Evolutionary conservation across 1,140 invertebrate genomes (phyloP).

Genomic region (Spodoptera litura): DNA sequence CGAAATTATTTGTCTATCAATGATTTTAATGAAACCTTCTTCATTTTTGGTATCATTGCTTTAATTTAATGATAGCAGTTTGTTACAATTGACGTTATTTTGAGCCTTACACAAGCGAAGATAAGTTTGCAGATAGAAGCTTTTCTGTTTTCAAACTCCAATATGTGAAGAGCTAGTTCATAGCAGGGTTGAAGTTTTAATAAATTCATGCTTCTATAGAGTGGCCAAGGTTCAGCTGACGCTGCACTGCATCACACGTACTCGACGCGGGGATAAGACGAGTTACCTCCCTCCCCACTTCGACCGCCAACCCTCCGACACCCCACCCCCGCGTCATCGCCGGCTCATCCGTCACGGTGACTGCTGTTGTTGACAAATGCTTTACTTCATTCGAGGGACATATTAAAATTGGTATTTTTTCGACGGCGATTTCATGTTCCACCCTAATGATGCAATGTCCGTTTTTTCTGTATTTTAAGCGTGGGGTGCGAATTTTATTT

Average conservation of each 20-base stretch:
- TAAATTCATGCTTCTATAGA: constrained; percentile 7
- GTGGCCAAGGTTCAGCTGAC: constrained; percentile 32
- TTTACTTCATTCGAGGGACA: constrained; percentile 54
- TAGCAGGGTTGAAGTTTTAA: constrained; percentile 10
- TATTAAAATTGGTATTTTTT: constrained; percentile 57
- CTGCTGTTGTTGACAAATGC: constrained; percentile 65
- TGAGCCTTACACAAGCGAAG: too few species aligned
- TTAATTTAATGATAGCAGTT: too few species aligned
- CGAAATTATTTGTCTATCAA: too few species aligned
- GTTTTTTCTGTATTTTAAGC: background rate
- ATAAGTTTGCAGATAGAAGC: too few species aligned
- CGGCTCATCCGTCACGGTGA: constrained; percentile 62
- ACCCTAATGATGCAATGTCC: constrained; percentile 5
- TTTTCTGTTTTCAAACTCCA: too few species aligned
- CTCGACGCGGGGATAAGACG: constrained; percentile 42
- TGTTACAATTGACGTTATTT: too few species aligned
- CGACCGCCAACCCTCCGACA: constrained; percentile 16
- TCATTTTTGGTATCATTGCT: too few species aligned
- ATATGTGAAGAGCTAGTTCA: background rate
- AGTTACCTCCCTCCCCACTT: constrained; percentile 16
- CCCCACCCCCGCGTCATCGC: constrained; percentile 54
- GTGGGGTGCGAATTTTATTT: constrained; percentile 7
- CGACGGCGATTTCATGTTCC: constrained; percentile 36
- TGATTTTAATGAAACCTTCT: too few species aligned
- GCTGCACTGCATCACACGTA: constrained; percentile 40